Evolutionary conservation across 2,113 vertebrate genomes (phyloP), one percentile per base, ranked within the genome.

Genomic region (Naja naja): DNA sequence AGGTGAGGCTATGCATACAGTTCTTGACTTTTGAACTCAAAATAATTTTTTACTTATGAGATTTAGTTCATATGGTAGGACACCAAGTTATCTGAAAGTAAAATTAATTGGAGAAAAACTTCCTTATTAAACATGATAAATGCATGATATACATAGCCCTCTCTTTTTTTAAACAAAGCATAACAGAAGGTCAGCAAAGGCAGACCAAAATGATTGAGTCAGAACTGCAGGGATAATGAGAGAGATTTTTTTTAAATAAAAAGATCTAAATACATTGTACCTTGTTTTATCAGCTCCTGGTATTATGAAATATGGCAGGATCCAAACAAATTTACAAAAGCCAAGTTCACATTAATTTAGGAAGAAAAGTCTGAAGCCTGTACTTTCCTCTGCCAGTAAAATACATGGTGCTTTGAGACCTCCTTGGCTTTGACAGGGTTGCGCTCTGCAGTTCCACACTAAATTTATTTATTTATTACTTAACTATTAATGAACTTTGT

Each of bases 91-190:
- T 88, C 55, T 88, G 91, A 74, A 69, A 1, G 58, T 93, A 14
- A 96, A 95, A 95, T 93, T 96, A 96, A 95, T 95, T 95, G 94
- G 92, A 95, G 93, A 95, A 95, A 96, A 92, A 91, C 88, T 90
- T 27, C 94, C 52, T 58, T 49, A 86, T 96, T 96, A 96, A 96
- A 95, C 95, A 95, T 88, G 0, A 0, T 5, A 64, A 94, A 89
- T 4, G 56, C 92, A 94, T 95, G 91, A 93, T 95, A 94, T 90
- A 52, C 1, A 92, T 90, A 90, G 93, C 47, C 81, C 55, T 60
- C 53, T 23, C 0, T 5, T 7, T 58, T 94, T 93, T 96, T 90
- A n/a, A 89, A 94, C 95, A 94, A 92, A 93, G 85, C 18, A 12
- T 58, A 89, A 47, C 92, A 94, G 87, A 92, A 91, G 54, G 85